A percentile compares a stretch with the other conserved stretches of the same genome.
Conservation (phyloP, 2,888 invertebrate species). For the Hypomecis punctinalis region DNA sequence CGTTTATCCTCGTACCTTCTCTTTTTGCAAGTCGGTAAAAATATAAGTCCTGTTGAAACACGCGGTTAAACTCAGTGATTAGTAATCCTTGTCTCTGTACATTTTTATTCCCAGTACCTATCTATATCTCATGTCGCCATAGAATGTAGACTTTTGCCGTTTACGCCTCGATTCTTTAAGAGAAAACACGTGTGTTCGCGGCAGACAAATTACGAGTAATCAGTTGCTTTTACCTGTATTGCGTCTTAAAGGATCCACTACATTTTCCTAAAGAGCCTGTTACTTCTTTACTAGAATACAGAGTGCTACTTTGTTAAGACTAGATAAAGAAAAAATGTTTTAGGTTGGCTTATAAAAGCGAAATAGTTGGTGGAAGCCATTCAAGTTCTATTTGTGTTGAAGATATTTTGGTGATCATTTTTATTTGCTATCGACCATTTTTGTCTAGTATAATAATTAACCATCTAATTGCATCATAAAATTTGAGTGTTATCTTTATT, state of each 20-base stretch:
- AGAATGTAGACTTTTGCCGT: slow-evolving; percentile 13
- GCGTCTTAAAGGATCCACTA: slow-evolving; percentile 5
- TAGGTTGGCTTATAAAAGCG: too few species aligned
- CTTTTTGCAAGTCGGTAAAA: too few species aligned
- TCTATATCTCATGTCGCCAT: neutral
- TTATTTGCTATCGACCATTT: too few species aligned
- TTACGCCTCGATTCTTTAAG: slow-evolving; percentile 14
- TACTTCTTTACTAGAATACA: slow-evolving; percentile 5
- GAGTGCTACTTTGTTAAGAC: neutral
- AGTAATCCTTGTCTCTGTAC: neutral
- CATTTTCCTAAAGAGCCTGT: neutral
- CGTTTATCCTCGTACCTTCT: too few species aligned
- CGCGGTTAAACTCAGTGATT: too few species aligned
- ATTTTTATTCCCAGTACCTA: neutral
- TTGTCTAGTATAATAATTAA: too few species aligned
- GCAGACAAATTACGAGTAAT: slow-evolving; percentile 13
- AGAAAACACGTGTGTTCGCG: neutral
- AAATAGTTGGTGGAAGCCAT: too few species aligned
- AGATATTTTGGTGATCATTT: too few species aligned
- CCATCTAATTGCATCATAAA: too few species aligned
- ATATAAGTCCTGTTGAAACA: too few species aligned
- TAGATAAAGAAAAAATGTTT: neutral
- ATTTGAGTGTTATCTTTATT: too few species aligned
- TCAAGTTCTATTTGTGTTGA: too few species aligned
- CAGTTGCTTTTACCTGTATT: slow-evolving; percentile 14